A percentile compares a stretch with the other conserved stretches of the same genome.
Evolutionary conservation across 2,113 vertebrate species (phyloP).

Genomic region (Buteo buteo): DNA sequence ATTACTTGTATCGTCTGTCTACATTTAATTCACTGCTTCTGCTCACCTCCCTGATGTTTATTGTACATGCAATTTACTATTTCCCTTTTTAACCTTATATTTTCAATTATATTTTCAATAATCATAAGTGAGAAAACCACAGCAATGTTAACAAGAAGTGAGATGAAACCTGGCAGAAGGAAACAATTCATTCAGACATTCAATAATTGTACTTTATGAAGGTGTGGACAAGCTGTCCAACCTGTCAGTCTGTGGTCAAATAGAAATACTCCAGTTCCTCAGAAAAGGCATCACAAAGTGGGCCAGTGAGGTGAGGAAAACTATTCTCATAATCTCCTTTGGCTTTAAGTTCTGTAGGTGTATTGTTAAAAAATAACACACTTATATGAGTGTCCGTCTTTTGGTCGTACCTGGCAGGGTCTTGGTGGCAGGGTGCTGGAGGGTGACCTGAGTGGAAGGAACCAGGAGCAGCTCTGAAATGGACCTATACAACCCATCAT

Average conservation of each 20-base stretch:
- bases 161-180: background rate
- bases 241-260: background rate
- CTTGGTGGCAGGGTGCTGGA: background rate
- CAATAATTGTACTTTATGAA: background rate
- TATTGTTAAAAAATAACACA: background rate
- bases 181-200: background rate
- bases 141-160: background rate
- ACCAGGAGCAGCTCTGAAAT: background rate
- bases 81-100: background rate
- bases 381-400: background rate
- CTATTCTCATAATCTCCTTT: background rate
- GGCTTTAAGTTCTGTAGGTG: background rate
- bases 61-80: background rate
- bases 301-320: background rate
- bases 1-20: background rate
- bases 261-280: background rate
- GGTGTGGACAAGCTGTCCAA: background rate
- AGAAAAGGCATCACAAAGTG: background rate
- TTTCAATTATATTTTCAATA: slow-evolving; percentile 14
- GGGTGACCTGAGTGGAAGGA: fast-evolving
- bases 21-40: background rate
- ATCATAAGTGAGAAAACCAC: background rate
- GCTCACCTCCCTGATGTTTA: background rate
- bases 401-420: background rate
- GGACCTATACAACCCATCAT: background rate